Conservation (phyloP, 2,113 vertebrate genomes). For the Petromus typicus region DNA sequence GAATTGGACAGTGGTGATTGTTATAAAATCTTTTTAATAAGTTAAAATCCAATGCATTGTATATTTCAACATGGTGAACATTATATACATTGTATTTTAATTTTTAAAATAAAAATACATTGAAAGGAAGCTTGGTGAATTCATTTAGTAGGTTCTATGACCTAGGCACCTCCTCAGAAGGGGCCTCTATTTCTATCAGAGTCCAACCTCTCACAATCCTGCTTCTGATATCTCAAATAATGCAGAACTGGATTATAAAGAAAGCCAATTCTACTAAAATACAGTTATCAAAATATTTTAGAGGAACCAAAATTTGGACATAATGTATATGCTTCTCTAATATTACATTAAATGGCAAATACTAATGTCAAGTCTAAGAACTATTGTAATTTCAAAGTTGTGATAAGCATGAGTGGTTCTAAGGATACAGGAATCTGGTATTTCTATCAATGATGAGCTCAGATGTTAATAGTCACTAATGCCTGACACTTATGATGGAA, state of each 20-base stretch:
- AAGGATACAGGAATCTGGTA: not conserved
- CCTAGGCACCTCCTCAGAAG: not conserved
- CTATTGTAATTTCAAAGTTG: not conserved
- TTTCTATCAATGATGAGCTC: not conserved
- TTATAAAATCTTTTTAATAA: not conserved
- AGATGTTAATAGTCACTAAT: not conserved
- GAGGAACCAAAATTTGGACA: not conserved
- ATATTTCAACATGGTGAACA: not conserved
- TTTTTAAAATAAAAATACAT: not conserved
- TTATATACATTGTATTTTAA: slow-evolving; percentile 1
- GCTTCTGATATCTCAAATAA: not conserved
- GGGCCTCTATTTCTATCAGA: not conserved
- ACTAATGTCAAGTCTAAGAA: not conserved
- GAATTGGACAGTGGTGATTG: not conserved
- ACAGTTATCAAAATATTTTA: not conserved
- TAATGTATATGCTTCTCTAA: not conserved
- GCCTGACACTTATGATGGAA: not conserved
- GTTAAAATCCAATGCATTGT: not conserved
- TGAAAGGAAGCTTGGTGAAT: not conserved
- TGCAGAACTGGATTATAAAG: not conserved
- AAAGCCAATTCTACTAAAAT: not conserved
- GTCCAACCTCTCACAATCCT: not conserved
- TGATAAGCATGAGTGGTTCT: not conserved
- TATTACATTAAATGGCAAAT: not conserved
- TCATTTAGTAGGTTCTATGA: not conserved